A percentile compares a stretch with the other conserved stretches of the same genome.
Conservation (phyloP, 2,888 invertebrate species). For the Drosophila meridionalis region DNA sequence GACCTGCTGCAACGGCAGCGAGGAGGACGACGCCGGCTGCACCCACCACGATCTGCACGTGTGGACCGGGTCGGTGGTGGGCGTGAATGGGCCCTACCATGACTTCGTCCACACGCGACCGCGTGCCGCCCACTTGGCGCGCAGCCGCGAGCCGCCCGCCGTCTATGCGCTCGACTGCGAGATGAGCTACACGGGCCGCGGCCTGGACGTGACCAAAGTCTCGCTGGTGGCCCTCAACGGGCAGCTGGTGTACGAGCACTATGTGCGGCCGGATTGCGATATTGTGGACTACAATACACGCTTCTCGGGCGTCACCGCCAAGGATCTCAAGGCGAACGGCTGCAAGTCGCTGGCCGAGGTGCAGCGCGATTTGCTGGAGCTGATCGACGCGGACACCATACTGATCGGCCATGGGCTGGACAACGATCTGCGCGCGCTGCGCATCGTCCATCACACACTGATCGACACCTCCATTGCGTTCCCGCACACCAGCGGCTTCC, state of each 20-base stretch:
- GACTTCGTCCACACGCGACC: slow-evolving; percentile 88
- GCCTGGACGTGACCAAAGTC: slow-evolving; percentile 94
- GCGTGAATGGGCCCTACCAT: slow-evolving; percentile 90
- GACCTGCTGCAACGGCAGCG: slow-evolving; percentile 87
- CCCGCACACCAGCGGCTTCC: slow-evolving; percentile 93
- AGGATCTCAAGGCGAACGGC: slow-evolving; percentile 87
- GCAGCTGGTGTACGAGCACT: slow-evolving; percentile 91
- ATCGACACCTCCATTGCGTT: slow-evolving; percentile 96
- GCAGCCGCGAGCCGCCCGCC: slow-evolving; percentile 8
- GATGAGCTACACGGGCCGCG: slow-evolving; percentile 96
- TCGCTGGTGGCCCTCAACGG: slow-evolving; percentile 92
- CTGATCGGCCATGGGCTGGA: slow-evolving; percentile 98
- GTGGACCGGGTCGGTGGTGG: slow-evolving; percentile 90
- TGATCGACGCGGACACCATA: slow-evolving; percentile 93
- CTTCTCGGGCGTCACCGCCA: slow-evolving; percentile 95
- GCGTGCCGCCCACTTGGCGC: neutral
- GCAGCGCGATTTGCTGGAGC: slow-evolving; percentile 93
- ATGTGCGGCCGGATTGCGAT: slow-evolving; percentile 92
- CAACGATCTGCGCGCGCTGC: slow-evolving; percentile 95
- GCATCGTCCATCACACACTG: slow-evolving; percentile 92
- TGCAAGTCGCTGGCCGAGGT: slow-evolving; percentile 91
- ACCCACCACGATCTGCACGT: slow-evolving; percentile 89
- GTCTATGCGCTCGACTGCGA: slow-evolving; percentile 97
- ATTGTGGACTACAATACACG: slow-evolving; percentile 97
- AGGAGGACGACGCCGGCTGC: slow-evolving; percentile 87